Percentiles rank a stretch among this genome's conserved stretches.
Conservation (phyloP, 2,797 vertebrate species). For the Sebastolobus alascanus region DNA sequence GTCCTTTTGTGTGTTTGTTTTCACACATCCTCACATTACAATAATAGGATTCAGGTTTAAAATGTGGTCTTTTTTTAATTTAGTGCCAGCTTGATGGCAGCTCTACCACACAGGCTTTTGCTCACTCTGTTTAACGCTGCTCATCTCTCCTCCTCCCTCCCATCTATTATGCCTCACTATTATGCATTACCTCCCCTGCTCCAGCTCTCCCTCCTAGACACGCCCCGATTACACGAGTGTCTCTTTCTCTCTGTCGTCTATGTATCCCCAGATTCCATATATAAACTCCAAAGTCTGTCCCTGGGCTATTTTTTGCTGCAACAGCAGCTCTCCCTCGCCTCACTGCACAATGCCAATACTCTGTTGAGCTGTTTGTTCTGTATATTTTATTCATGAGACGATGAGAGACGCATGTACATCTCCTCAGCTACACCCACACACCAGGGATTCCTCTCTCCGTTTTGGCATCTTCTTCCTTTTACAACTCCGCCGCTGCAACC, state of each 20-base stretch:
- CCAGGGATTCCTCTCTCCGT: slow-evolving; percentile 50
- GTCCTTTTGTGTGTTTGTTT: slow-evolving; percentile 8
- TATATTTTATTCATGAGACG: slow-evolving; percentile 78
- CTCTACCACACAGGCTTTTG: slow-evolving; percentile 15
- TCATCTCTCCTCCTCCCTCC: not conserved
- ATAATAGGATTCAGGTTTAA: not conserved
- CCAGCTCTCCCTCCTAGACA: slow-evolving; percentile 3
- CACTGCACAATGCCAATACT: slow-evolving; percentile 60
- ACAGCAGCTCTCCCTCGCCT: slow-evolving; percentile 21
- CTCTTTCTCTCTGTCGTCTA: not conserved
- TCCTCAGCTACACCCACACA: slow-evolving; percentile 61
- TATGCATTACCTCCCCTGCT: not conserved
- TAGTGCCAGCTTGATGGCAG: slow-evolving; percentile 20
- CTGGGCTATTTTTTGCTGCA: slow-evolving; percentile 51
- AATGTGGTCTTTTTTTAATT: slow-evolving; percentile 25
- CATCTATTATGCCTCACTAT: not conserved
- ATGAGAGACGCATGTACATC: slow-evolving; percentile 71
- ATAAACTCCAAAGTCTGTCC: slow-evolving; percentile 35
- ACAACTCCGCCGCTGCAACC: slow-evolving; percentile 18
- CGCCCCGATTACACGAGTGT: slow-evolving; percentile 16
- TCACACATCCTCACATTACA: not conserved
- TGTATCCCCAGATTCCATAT: slow-evolving; percentile 36
- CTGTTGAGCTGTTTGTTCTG: slow-evolving; percentile 72
- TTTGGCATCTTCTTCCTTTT: slow-evolving; percentile 55
- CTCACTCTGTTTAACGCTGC: slow-evolving; percentile 11